Conservation (phyloP, 1,140 invertebrate genomes). For the Galleria mellonella region DNA sequence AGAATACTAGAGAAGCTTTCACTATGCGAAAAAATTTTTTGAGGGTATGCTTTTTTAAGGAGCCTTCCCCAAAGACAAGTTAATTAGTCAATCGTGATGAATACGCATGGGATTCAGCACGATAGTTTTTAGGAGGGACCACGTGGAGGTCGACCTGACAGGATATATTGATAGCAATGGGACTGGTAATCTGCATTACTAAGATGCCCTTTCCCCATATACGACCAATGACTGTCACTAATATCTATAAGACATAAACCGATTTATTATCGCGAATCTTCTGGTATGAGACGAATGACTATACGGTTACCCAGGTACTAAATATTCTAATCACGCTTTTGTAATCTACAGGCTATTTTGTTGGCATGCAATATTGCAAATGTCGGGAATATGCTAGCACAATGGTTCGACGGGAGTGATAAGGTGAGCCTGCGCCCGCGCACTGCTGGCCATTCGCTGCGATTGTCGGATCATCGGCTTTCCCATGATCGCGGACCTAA, state of each 20-base stretch:
- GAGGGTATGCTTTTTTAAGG: too few relatives aligned
- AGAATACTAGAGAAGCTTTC: too few relatives aligned
- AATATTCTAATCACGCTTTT: slow-evolving; percentile 45
- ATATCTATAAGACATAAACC: neutral
- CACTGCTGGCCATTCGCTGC: neutral
- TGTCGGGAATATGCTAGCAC: slow-evolving; percentile 41
- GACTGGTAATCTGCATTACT: too few relatives aligned
- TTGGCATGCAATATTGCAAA: slow-evolving; percentile 50
- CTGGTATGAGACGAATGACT: slow-evolving; percentile 2
- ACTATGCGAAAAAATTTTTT: too few relatives aligned
- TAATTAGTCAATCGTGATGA: too few relatives aligned
- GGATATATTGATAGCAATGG: too few relatives aligned
- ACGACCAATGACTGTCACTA: too few relatives aligned
- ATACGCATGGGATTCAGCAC: too few relatives aligned
- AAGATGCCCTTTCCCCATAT: too few relatives aligned
- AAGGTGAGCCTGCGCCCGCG: slow-evolving; percentile 21
- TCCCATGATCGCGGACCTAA: slow-evolving; percentile 38
- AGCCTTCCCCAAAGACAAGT: too few relatives aligned
- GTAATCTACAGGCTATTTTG: slow-evolving; percentile 48
- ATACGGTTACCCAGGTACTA: slow-evolving; percentile 10
- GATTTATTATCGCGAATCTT: neutral
- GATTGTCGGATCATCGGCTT: slow-evolving; percentile 41
- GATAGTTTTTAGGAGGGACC: too few relatives aligned
- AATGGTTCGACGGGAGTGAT: slow-evolving; percentile 37
- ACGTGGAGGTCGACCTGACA: too few relatives aligned